These are phyloP conservation scores for Microplitis manilae DNA, from an alignment of 2,888 invertebrate species.

Conservation along the genomic window DNA sequence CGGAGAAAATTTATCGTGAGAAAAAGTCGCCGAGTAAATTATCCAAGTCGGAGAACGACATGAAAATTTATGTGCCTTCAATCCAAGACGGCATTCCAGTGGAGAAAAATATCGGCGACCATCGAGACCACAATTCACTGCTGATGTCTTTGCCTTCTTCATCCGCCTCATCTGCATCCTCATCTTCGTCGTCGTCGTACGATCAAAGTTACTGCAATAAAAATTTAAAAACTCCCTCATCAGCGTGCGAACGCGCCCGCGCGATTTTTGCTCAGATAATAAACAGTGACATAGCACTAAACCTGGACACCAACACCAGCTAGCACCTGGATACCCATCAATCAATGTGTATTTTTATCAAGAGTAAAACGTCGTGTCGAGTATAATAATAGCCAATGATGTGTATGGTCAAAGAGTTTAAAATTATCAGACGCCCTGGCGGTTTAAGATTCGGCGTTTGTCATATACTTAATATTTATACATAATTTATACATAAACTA, in stretches of 20 bases:
- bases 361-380: background rate
- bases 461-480: no score
- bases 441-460: background rate
- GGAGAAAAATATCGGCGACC: slow-evolving; percentile 62
- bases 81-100: slow-evolving; percentile 51
- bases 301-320: slow-evolving; percentile 49
- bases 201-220: background rate
- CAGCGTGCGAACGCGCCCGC: slow-evolving; percentile 60
- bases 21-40: slow-evolving; percentile 53
- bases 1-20: slow-evolving; percentile 60
- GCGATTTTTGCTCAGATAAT: slow-evolving; percentile 64
- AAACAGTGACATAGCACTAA: slow-evolving; percentile 57
- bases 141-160: background rate
- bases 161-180: slow-evolving; percentile 6
- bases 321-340: slow-evolving; percentile 26
- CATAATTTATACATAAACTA: no score
- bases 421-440: slow-evolving; percentile 1
- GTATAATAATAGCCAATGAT: background rate
- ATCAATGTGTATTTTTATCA: slow-evolving; percentile 7
- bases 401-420: background rate
- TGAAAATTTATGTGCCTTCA: slow-evolving; percentile 47
- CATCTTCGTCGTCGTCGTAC: slow-evolving; percentile 39
- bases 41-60: slow-evolving; percentile 62
- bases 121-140: slow-evolving; percentile 38
- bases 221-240: slow-evolving; percentile 29